Percentiles rank a stretch among this genome's conserved stretches.
Conservation (phyloP, 1,140 invertebrate genomes). For the Lineus longissimus region DNA sequence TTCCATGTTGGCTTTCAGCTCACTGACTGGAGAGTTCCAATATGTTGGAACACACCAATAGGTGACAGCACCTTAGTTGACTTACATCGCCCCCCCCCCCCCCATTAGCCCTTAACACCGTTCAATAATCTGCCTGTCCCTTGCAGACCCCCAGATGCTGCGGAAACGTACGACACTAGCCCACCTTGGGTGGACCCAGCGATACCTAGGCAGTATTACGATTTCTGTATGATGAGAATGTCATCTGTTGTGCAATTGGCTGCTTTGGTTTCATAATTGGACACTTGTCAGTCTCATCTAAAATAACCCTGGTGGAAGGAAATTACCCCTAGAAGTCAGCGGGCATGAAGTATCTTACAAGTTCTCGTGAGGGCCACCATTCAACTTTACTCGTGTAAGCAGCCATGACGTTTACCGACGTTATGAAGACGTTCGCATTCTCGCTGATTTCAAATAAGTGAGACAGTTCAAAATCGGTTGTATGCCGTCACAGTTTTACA, state of each 20-base stretch:
- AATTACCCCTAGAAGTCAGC: neutral
- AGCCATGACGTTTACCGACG: neutral
- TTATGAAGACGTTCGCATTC: neutral
- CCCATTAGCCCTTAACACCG: no score
- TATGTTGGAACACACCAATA: no score
- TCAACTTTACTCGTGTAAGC: neutral
- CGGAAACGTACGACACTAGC: slow-evolving; percentile 9
- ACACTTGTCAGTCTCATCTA: slow-evolving; percentile 10
- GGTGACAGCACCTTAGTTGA: no score
- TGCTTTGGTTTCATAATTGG: slow-evolving; percentile 15
- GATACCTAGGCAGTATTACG: neutral
- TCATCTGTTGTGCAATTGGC: slow-evolving; percentile 28
- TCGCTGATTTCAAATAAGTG: slow-evolving; percentile 24
- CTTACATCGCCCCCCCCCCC: no score
- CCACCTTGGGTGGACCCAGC: neutral
- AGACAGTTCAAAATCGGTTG: slow-evolving; percentile 30
- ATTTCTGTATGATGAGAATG: slow-evolving; percentile 3
- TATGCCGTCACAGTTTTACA: slow-evolving; percentile 30
- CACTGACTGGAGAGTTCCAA: no score
- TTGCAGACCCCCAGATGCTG: slow-evolving; percentile 15
- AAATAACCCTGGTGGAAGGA: neutral
- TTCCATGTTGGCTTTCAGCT: no score
- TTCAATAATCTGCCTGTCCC: slow-evolving; percentile 18
- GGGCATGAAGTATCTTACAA: neutral
- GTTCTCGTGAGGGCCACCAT: slow-evolving; percentile 1